Evolutionary conservation across 2,888 invertebrate genomes (phyloP).

Genomic region (Perizoma flavofasciatum): DNA sequence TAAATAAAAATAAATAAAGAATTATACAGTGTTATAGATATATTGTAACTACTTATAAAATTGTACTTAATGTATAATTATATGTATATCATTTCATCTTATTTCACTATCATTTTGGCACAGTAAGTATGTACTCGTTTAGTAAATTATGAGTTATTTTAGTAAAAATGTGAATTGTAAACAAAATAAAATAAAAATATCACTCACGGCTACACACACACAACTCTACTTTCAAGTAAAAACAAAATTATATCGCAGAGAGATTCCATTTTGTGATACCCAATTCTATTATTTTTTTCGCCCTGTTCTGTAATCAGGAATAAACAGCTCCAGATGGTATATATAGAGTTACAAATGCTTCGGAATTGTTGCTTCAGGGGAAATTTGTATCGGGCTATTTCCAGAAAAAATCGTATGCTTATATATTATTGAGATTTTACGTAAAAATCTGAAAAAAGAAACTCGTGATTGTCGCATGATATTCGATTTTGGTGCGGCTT

Average conservation of each 20-base stretch:
- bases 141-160: too few relatives aligned
- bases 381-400: constrained; percentile 28
- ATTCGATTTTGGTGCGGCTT: constrained; percentile 9
- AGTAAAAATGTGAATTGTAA: too few relatives aligned
- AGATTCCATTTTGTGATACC: constrained; percentile 37
- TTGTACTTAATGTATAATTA: too few relatives aligned
- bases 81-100: too few relatives aligned
- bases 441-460: constrained; percentile 13
- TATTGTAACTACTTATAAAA: too few relatives aligned
- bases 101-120: too few relatives aligned
- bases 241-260: constrained; percentile 31
- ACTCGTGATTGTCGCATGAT: constrained; percentile 12
- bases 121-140: too few relatives aligned
- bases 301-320: constrained; percentile 31
- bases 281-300: constrained; percentile 35
- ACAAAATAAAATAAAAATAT: too few relatives aligned
- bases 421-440: constrained; percentile 28
- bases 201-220: neutral
- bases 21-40: too few relatives aligned
- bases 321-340: constrained; percentile 32
- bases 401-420: constrained; percentile 25
- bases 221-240: constrained; percentile 19
- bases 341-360: constrained; percentile 28
- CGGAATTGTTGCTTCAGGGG: constrained; percentile 27
- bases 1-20: too few relatives aligned